Conservation (phyloP, 37 sponge, comb jelly and placozoan species). For the Hormiphora californensis region DNA sequence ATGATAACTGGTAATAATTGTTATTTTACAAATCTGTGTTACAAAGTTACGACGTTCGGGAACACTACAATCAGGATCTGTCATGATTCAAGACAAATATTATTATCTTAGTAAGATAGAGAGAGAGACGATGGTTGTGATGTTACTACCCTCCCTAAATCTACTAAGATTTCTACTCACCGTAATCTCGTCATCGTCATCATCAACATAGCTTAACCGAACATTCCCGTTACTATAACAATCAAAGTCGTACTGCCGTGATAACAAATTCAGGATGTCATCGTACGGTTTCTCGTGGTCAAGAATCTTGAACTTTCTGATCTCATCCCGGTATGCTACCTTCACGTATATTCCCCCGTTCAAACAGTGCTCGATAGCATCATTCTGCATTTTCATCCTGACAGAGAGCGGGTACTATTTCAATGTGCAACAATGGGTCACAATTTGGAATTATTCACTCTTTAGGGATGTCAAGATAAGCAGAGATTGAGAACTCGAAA, state of each 20-base stretch:
- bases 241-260: constrained; percentile 30
- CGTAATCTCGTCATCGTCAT: constrained; percentile 46
- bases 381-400: constrained; percentile 44
- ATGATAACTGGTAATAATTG: neutral
- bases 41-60: neutral
- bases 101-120: neutral
- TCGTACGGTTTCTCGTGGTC: constrained; percentile 53
- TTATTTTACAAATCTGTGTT: neutral
- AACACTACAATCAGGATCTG: neutral
- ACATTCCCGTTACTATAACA: constrained; percentile 39
- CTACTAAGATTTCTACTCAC: no score
- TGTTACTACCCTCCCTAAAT: no score
- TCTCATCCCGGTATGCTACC: constrained; percentile 39
- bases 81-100: neutral
- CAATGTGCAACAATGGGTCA: no score
- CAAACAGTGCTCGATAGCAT: neutral
- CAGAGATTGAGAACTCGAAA: no score
- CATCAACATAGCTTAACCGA: constrained; percentile 33
- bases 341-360: constrained; percentile 36
- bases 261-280: constrained; percentile 37
- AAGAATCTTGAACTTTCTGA: constrained; percentile 41
- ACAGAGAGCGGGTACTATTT: no score
- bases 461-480: no score
- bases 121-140: no score
- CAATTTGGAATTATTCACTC: no score